phyloP scores from a whole-genome alignment of 2,113 vertebrate genomes.

The Erythrolamprus reginae region DNA sequence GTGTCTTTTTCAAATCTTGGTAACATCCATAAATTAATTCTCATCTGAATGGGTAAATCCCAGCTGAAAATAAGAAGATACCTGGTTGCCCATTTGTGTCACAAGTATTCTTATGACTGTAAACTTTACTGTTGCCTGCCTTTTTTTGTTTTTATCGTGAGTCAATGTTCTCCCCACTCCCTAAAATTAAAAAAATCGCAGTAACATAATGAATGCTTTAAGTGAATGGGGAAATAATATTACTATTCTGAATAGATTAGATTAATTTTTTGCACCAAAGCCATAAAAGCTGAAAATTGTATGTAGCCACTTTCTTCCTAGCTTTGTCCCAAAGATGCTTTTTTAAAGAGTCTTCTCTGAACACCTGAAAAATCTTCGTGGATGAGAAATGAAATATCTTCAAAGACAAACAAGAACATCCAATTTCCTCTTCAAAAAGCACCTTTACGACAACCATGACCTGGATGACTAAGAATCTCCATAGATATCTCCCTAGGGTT shows the following conservation, averaged over 20 bases:
- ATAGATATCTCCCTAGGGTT: neutral
- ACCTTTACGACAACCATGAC: too few species aligned
- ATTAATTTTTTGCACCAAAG: neutral
- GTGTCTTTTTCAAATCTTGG: neutral
- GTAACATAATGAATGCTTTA: neutral
- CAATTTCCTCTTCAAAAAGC: too few species aligned
- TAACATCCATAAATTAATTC: neutral
- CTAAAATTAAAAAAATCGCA: neutral
- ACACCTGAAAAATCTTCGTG: too few species aligned
- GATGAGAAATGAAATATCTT: too few species aligned
- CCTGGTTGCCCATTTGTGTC: neutral
- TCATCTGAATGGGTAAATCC: constrained; percentile 44
- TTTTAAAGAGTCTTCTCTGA: too few species aligned
- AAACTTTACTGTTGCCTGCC: neutral
- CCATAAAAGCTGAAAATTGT: neutral
- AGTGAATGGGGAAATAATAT: neutral
- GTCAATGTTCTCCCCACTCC: neutral
- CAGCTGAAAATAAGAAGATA: constrained; percentile 46
- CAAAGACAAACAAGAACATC: too few species aligned
- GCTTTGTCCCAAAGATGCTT: neutral
- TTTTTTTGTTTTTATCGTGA: neutral
- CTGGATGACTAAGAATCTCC: too few species aligned
- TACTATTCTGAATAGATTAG: neutral
- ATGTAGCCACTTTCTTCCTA: too few species aligned
- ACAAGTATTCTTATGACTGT: neutral